Evolutionary conservation across 1,140 invertebrate genomes (phyloP).

Genomic region (Brachionus asplanchnoidis): DNA sequence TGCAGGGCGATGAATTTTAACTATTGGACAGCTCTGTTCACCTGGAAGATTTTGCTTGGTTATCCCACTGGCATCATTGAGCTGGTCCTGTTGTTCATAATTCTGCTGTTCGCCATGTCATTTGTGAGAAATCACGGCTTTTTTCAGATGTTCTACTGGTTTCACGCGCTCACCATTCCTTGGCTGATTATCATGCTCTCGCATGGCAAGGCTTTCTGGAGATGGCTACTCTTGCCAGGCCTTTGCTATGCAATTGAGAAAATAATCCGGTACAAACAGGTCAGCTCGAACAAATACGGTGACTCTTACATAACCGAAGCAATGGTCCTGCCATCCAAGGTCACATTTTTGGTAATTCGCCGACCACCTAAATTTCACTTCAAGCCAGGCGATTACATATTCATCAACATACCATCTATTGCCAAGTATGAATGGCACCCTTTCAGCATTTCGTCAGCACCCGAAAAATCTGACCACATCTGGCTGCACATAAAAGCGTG

Average conservation of each 20-base stretch:
- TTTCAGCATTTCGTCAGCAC: constrained; percentile 89
- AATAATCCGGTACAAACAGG: constrained; percentile 59
- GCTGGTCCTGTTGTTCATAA: constrained; percentile 68
- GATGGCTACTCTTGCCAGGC: constrained; percentile 82
- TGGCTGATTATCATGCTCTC: constrained; percentile 80
- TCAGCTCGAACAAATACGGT: constrained; percentile 46
- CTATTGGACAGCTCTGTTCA: constrained; percentile 61
- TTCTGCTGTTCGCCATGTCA: constrained; percentile 77
- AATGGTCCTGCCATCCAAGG: constrained; percentile 72
- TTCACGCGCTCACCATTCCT: constrained; percentile 79
- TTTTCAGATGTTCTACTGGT: constrained; percentile 94
- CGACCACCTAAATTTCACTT: constrained; percentile 78
- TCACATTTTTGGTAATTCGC: constrained; percentile 68
- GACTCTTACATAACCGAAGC: constrained; percentile 71
- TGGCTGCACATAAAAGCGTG: constrained; percentile 88
- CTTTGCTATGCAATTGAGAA: constrained; percentile 74
- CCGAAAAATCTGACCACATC: constrained; percentile 83
- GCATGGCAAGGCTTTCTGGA: constrained; percentile 89
- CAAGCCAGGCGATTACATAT: constrained; percentile 87
- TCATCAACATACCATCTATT: constrained; percentile 83
- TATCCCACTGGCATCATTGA: constrained; percentile 71
- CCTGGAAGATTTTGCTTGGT: constrained; percentile 68
- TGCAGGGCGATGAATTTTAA: background rate
- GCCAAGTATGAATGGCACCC: constrained; percentile 94
- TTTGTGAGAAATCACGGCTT: constrained; percentile 80